These are phyloP conservation scores for Napeogenes inachia DNA, from an alignment of 2,888 invertebrate genomes.

Conservation along the genomic window DNA sequence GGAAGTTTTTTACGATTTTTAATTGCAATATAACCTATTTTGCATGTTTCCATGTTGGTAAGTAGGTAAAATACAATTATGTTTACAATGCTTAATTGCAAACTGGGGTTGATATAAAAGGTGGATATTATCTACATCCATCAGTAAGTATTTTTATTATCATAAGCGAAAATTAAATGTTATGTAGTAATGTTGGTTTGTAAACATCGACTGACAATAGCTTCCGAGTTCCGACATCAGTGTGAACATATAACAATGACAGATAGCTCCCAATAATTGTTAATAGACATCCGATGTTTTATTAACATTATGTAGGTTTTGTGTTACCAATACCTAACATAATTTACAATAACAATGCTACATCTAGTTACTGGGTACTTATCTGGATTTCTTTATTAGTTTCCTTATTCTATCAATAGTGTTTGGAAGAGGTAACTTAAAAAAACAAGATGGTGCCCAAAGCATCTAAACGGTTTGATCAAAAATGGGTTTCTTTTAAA, in stretches of 20 bases:
- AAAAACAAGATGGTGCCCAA: too few relatives aligned
- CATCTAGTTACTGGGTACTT: not conserved
- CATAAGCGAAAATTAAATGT: not conserved
- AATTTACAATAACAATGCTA: not conserved
- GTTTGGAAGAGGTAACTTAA: too few relatives aligned
- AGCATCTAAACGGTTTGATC: too few relatives aligned
- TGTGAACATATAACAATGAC: conserved; percentile 21
- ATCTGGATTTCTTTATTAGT: not conserved
- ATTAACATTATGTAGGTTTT: conserved; percentile 14
- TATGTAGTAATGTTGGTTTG: conserved; percentile 1
- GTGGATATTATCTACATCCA: too few relatives aligned
- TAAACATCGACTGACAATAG: conserved; percentile 10
- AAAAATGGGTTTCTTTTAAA: too few relatives aligned
- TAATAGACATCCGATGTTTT: conserved; percentile 19
- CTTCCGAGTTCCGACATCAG: conserved; percentile 15
- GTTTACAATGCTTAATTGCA: too few relatives aligned
- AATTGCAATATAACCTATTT: too few relatives aligned
- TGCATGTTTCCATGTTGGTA: too few relatives aligned
- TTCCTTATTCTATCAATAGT: not conserved
- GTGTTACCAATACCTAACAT: conserved; percentile 3
- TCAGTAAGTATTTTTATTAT: too few relatives aligned
- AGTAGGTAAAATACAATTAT: too few relatives aligned
- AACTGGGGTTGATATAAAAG: too few relatives aligned
- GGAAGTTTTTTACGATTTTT: too few relatives aligned
- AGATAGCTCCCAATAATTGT: conserved; percentile 13